Evolutionary conservation across 2,113 vertebrate genomes (phyloP), one percentile per base, ranked within the genome.

Genomic region (Gorsachius goisagi): DNA sequence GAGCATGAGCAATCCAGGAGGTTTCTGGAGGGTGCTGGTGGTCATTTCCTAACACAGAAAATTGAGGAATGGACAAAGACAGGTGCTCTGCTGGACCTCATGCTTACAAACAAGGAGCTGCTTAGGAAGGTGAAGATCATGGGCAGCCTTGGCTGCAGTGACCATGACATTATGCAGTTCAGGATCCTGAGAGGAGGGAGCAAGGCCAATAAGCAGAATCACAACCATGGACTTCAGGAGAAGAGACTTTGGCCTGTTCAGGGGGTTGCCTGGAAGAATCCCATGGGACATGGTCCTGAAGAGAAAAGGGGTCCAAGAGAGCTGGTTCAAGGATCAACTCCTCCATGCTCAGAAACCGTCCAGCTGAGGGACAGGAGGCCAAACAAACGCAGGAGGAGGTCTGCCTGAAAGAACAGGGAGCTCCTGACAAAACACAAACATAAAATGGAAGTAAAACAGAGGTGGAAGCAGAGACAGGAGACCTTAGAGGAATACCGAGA

Each of bases 81-180:
- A 74, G 21, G 67, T 20, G 16, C 11, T 84, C 85, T 37, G 39
- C 39, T 52, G 32, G 30, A 76, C 9, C 30, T 78, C 50, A 19
- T 44, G n/a, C 11, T 71, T 35, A 47, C 5, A 64, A 63, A 20
- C 32, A 71, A 71, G 33, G 20, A 80, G 17, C 15, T 53, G 11
- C 14, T 30, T 0, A 0, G 30, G n/a, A 41, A 62, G 26, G 26
- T 52, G 32, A 89, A 59, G 22, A 33, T 20, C 14, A 18, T 21
- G 62, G 5, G 9, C 33, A 79, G 19, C 24, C 11, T 35, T 69
- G 39, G 45, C 55, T 87, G 23, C 44, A 64, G 56, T 32, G 24
- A 33, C 39, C 35, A 52, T 23, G 39, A 30, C 53, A 86, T 50
- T 24, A 18, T 56, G 15, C 23, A 68, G 15, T 35, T 62, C 75